Evolutionary conservation across 2,888 invertebrate species (phyloP), one percentile per base, ranked within the genome.

Genomic region (Eremobia ochroleuca): DNA sequence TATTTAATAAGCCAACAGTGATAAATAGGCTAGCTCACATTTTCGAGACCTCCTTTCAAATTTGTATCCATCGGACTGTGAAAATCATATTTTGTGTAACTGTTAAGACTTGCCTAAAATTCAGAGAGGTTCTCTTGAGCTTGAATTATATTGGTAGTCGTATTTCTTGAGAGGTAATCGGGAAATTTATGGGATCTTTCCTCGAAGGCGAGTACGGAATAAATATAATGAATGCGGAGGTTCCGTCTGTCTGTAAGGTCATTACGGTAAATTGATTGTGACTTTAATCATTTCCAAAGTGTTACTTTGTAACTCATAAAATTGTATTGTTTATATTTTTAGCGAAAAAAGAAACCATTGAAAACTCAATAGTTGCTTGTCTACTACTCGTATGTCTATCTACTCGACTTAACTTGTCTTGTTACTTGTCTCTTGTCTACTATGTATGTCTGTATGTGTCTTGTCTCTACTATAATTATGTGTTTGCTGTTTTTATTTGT

Each of bases 61-160:
- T 90, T 88, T 88, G 85, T 90, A 87, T 79, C 85, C 85, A 85
- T 89, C 85, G 86, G 86, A 89, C 90, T 87, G 87, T 76, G 86
- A 88, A 90, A 88, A 90, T 91, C 85, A 87, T 86, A 89, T 88
- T 88, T 82, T 76, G 87, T 84, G 81, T 81, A 80, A 87, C 74
- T 85, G 85, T 84, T 76, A 71, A 81, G 71, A 72, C 58, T 85
- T 73, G 78, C 71, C 69, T 71, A 76, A 86, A 86, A 78, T 88
- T 86, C 77, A 43, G 64, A 78, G 71, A 82, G 71, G 72, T 87
- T 79, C 81, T 79, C 79, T 64, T 70, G 72, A 78, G 76, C 87
- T 70, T 85, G 73, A 78, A 79, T 87, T 82, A 87, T 77, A 87
- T 87, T 87, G 66, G 65, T 73, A 77, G 77, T 80, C 80, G 74